Percentiles rank a stretch among this genome's conserved stretches.
Evolutionary conservation across 1,140 invertebrate species (phyloP).

Genomic region (Phymorhynchus buccinoides): DNA sequence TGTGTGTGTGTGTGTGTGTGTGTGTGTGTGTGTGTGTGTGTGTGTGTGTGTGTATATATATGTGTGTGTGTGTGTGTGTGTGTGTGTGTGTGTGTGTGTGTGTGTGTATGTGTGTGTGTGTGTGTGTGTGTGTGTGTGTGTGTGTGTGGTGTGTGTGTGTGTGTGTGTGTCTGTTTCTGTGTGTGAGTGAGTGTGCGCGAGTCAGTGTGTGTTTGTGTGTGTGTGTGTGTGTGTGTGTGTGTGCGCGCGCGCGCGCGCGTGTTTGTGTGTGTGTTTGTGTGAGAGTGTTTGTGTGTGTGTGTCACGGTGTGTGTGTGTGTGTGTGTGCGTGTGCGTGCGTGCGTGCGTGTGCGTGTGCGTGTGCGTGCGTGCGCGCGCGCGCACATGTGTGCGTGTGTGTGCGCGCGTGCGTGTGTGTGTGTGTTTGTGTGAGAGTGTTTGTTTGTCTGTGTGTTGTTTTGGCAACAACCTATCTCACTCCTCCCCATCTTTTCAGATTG

Average conservation of each 20-base stretch:
- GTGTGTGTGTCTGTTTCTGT: slow-evolving; percentile 17
- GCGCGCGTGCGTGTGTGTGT: background rate
- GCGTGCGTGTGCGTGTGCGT: slow-evolving; percentile 16
- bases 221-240: background rate
- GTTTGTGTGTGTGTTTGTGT: background rate
- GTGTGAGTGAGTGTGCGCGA: background rate
- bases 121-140: slow-evolving; percentile 32
- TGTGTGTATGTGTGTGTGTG: slow-evolving; percentile 32
- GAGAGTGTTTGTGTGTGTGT: background rate
- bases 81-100: slow-evolving; percentile 37
- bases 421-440: background rate
- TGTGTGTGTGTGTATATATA: no score
- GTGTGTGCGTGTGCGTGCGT: background rate
- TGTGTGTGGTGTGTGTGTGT: slow-evolving; percentile 35
- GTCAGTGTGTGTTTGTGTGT: background rate
- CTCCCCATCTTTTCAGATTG: no score
- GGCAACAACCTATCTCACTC: no score
- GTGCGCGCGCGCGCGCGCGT: background rate
- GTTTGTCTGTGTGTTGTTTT: no score
- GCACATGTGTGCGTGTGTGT: background rate
- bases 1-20: slow-evolving; percentile 25
- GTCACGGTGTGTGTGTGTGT: background rate
- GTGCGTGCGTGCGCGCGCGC: slow-evolving; percentile 4
- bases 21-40: no score
- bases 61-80: slow-evolving; percentile 32